phyloP scores from a whole-genome alignment of 2,113 vertebrate genomes.

The Mystacornis crossleyi region DNA sequence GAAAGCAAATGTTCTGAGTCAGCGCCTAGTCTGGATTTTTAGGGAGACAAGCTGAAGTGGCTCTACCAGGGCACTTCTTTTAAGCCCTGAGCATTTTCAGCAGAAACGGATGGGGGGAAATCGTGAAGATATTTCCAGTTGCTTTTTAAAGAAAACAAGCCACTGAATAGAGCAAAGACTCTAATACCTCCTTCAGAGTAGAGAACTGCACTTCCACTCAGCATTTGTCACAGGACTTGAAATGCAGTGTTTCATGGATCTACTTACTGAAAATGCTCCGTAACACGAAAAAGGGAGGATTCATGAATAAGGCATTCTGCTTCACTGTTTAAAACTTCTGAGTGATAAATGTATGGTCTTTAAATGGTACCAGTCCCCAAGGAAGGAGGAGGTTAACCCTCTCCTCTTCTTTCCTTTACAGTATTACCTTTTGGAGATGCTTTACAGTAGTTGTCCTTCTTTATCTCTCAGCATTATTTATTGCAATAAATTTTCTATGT shows the following conservation, averaged over 20 bases:
- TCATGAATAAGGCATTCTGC: not conserved
- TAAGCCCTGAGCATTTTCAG: not conserved
- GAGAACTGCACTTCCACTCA: not conserved
- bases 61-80: not conserved
- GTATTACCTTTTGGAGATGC: not conserved
- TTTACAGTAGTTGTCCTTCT: not conserved
- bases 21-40: not conserved
- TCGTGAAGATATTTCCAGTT: not conserved
- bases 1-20: not conserved
- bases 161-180: not conserved
- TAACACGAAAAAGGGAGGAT: not conserved
- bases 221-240: not conserved
- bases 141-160: not conserved
- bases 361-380: not conserved
- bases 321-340: not conserved
- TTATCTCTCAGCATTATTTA: not conserved
- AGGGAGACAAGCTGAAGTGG: not conserved
- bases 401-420: not conserved
- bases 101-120: not conserved
- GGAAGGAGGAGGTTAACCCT: not conserved
- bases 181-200: not conserved
- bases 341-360: not conserved
- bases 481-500: not conserved
- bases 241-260: not conserved
- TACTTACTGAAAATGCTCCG: not conserved